Evolutionary conservation across 2,888 invertebrate species (phyloP), one percentile per base, ranked within the genome.

Genomic region (Chrysolina oricalcia): DNA sequence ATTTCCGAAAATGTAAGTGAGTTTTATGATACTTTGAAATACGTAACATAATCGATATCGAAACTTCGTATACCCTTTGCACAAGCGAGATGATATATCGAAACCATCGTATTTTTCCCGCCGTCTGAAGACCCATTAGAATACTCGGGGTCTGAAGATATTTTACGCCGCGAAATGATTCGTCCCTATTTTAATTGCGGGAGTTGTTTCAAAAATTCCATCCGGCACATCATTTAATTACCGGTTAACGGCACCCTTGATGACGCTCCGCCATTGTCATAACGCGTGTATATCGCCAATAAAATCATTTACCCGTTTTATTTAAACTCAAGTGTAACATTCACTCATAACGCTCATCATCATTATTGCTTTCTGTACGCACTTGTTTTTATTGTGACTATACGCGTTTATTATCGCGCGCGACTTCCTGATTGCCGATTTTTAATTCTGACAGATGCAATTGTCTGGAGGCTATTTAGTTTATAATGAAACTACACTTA

Each of bases 211-310:
- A 86, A 86, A 85, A 86, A 86, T 81, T 84, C 83, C 85, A 86
- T 86, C 84, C 85, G 84, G 86, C 86, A 82, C 83, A 82, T 87
- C 86, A 86, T 87, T 88, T 88, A 87, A 87, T 87, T 87, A 87
- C 86, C 86, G 86, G 86, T 86, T 87, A 87, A 88, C 87, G 86
- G 85, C 87, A 86, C 88, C 86, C 87, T 80, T 78, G 86, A 84
- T 83, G 85, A 83, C 82, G 78, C 76, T 80, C 81, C 81, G 81
- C 84, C 77, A 86, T 86, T 84, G 83, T 84, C 84, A 84, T 83
- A 85, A 85, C 83, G 84, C 83, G 80, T 82, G 85, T 81, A 83
- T 84, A 85, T 84, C 83, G 83, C 83, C 87, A 87, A 87, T 87
- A 87, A 87, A 87, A 86, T 86, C 87, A 87, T 87, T 86, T 85